These are phyloP conservation scores for Sminthurides bifidus DNA, from an alignment of 1,140 invertebrate genomes.

Conservation along the genomic window DNA sequence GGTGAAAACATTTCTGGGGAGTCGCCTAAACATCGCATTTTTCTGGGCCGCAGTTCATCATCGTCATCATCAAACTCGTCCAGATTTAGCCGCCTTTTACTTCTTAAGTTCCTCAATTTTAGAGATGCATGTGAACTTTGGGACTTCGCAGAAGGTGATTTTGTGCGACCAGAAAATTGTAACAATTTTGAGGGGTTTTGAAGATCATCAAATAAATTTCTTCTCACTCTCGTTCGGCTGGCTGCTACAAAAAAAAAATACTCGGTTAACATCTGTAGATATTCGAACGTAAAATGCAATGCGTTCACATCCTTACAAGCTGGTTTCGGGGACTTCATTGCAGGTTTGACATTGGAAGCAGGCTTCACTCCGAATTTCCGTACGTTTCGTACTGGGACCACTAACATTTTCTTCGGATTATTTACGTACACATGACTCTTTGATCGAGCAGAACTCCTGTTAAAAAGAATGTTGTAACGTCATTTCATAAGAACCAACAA, in stretches of 20 bases:
- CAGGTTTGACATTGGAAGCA: no score
- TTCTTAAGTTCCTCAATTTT: conserved; percentile 7
- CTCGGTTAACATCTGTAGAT: no score
- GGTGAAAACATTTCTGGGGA: conserved; percentile 13
- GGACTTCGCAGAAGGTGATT: conserved; percentile 11
- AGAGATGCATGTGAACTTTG: neutral
- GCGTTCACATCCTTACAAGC: no score
- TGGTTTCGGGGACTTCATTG: no score
- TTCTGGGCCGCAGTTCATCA: neutral
- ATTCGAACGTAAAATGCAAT: no score
- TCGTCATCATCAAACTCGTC: neutral
- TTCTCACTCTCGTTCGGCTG: conserved; percentile 12
- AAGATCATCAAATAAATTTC: conserved; percentile 21
- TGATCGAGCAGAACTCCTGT: conserved; percentile 1
- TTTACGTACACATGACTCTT: conserved; percentile 11
- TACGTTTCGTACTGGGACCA: conserved; percentile 3
- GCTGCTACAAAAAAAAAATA: neutral
- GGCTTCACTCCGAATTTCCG: neutral
- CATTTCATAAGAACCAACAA: no score
- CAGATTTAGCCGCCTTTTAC: conserved; percentile 9
- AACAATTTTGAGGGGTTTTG: neutral
- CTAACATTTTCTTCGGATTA: conserved; percentile 11
- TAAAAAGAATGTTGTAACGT: no score
- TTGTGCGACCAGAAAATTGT: neutral
- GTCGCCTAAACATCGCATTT: neutral